Conservation (phyloP, 2,797 vertebrate species). For the Alauda arvensis region DNA sequence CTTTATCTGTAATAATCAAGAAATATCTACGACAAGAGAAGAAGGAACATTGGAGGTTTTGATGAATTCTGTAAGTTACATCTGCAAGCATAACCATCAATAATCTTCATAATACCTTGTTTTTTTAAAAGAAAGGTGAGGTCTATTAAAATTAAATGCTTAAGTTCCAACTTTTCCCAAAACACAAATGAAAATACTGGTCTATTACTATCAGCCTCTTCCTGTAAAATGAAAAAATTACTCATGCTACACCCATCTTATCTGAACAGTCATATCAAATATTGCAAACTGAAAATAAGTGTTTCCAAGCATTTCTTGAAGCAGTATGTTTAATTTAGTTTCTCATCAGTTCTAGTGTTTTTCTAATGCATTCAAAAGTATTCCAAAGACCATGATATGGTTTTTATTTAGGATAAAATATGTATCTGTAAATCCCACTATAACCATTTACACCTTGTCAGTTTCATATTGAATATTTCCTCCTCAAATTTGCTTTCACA, state of each 20-base stretch:
- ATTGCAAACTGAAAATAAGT: neutral
- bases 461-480: neutral
- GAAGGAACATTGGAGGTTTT: neutral
- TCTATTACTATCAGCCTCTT: neutral
- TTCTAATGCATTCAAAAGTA: neutral
- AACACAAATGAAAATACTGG: neutral
- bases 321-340: neutral
- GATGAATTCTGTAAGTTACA: neutral
- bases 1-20: neutral
- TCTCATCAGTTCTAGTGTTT: neutral
- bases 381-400: neutral
- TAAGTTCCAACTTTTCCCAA: neutral
- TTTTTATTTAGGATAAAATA: neutral
- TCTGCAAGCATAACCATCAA: neutral
- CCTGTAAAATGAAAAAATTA: neutral
- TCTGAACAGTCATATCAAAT: neutral
- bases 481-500: neutral
- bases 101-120: neutral
- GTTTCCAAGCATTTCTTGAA: neutral
- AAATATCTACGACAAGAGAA: neutral
- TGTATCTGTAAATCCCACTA: neutral
- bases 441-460: neutral
- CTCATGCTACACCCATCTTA: neutral
- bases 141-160: neutral
- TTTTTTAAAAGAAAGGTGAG: neutral